Evolutionary conservation across 2,888 invertebrate species (phyloP), one percentile per base, ranked within the genome.

Genomic region (Lithophane semibrunnea): DNA sequence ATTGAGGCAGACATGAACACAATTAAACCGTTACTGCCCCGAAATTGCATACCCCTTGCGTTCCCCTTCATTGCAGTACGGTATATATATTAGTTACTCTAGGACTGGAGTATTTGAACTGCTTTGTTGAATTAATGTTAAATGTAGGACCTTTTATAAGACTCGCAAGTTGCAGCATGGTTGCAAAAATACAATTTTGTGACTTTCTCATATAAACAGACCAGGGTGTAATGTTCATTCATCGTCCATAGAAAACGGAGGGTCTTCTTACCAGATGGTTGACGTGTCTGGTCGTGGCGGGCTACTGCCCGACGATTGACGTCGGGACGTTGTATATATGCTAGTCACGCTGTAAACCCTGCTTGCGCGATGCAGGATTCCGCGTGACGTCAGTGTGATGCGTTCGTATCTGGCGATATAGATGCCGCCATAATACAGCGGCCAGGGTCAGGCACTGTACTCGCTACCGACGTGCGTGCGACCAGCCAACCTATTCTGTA

Each of bases 1-100:
- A 91, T 92, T 90, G 89, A 92, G 91, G 90, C 88, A 89, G 85
- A 88, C 91, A 92, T 89, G 91, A 91, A 90, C 86, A 90, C 93
- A 93, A 93, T 93, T 93, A 93, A 91, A 91, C 88, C 87, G 90
- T 90, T 88, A 90, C 90, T 86, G n/a, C 80, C 77, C 77, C 83
- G 76, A 79, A 83, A 85, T 71, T 87, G 88, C 88, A 88, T 86
- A 86, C 86, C 86, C 80, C 83, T 85, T 84, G 86, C 71, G 73
- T 75, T 77, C 76, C 80, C 68, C 84, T 88, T 84, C 85, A 80
- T 74, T 85, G 71, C 71, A 77, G 63, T 21, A 69, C 67, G 1
- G 61, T 60, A n/a, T 16, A 47, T 66, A 44, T 42, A 44, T 72
- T 71, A 73, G 75, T 64, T 69, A 66, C 71, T 69, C 65, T 44